Evolutionary conservation across 2,113 vertebrate genomes (phyloP).

Genomic region (Scatophagus argus): DNA sequence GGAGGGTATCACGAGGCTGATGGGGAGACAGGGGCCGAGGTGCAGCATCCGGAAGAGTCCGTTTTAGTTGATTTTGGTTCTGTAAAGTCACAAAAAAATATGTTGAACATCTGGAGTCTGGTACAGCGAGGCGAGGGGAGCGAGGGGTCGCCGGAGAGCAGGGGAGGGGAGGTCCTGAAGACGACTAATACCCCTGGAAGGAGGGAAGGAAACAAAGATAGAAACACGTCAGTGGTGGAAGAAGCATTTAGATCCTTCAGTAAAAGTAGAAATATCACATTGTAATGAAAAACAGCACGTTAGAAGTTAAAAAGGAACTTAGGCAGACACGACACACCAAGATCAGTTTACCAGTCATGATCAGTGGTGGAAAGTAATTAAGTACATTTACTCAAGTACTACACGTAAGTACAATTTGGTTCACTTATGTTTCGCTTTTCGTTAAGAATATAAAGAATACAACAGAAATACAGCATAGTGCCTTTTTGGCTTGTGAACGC

Average conservation of each 20-base stretch:
- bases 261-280: neutral
- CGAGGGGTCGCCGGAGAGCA: conserved; percentile 53
- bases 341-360: neutral
- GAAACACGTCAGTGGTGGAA: neutral
- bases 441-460: no score
- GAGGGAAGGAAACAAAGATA: neutral
- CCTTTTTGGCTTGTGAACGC: no score
- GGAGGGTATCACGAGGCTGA: conserved; percentile 6
- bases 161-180: conserved; percentile 43
- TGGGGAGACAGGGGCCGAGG: conserved; percentile 26
- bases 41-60: conserved; percentile 76
- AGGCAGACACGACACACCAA: no score
- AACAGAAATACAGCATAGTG: no score
- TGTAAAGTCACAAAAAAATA: conserved; percentile 85
- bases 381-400: no score
- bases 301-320: no score
- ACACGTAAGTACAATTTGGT: neutral
- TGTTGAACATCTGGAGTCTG: conserved; percentile 79
- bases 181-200: conserved; percentile 81
- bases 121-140: conserved; percentile 67
- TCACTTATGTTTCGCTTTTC: no score
- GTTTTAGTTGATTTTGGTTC: conserved; percentile 75
- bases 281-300: neutral
- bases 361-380: neutral
- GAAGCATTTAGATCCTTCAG: neutral